These are phyloP conservation scores for Trichopoda pennipes DNA, from an alignment of 2,888 invertebrate genomes.

Conservation along the genomic window DNA sequence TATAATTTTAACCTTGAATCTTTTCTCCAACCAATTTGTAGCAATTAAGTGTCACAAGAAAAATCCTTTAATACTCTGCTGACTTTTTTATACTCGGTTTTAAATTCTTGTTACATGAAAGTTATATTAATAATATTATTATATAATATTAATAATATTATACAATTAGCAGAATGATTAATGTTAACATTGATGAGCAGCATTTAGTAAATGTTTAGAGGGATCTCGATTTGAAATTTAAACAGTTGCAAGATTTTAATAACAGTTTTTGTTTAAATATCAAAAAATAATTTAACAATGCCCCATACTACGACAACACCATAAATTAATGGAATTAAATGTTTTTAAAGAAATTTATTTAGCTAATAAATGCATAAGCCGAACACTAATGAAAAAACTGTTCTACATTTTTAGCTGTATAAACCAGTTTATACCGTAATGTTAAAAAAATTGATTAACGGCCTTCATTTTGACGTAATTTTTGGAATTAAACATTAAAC, in stretches of 20 bases:
- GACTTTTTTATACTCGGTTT: too few relatives aligned
- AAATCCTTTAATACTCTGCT: too few relatives aligned
- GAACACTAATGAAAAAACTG: too few relatives aligned
- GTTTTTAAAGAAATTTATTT: too few relatives aligned
- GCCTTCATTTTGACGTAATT: conserved; percentile 45
- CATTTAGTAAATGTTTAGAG: background rate
- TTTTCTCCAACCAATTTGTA: too few relatives aligned
- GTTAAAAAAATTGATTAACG: background rate
- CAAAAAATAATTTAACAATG: conserved; percentile 3
- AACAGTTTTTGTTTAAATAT: background rate
- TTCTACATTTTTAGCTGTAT: too few relatives aligned
- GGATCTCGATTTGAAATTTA: conserved; percentile 2
- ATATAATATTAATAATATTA: too few relatives aligned
- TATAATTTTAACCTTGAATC: too few relatives aligned
- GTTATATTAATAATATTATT: too few relatives aligned
- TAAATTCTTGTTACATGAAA: too few relatives aligned
- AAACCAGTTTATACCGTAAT: background rate
- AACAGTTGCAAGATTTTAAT: background rate
- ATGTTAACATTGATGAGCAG: conserved; percentile 2
- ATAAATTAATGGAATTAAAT: background rate
- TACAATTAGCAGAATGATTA: background rate
- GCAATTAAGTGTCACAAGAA: too few relatives aligned
- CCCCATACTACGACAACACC: background rate
- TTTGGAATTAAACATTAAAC: background rate
- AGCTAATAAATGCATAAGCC: too few relatives aligned